A percentile compares a stretch with the other conserved stretches of the same genome.
Conservation (phyloP, 2,888 invertebrate species). For the Lithophane socia region DNA sequence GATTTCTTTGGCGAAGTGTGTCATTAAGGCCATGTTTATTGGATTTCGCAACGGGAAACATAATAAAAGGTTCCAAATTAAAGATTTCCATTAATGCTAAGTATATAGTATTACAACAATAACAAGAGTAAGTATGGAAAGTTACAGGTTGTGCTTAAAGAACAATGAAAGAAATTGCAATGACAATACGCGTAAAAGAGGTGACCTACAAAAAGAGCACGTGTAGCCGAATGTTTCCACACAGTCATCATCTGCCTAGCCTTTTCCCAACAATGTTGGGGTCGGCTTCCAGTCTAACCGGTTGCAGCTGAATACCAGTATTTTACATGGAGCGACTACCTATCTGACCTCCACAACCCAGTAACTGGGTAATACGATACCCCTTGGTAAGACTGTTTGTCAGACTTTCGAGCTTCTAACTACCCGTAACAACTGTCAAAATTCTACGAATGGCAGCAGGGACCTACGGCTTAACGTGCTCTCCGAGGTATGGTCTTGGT, state of each 20-base stretch:
- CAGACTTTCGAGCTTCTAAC: too few species aligned
- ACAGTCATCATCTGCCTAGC: background rate
- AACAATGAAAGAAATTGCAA: constrained; percentile 28
- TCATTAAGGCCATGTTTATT: constrained; percentile 37
- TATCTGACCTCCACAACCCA: too few species aligned
- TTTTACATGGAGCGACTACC: too few species aligned
- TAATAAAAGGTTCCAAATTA: constrained; percentile 37
- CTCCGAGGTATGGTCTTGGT: too few species aligned
- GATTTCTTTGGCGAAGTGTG: constrained; percentile 35
- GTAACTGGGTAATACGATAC: too few species aligned
- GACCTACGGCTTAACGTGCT: too few species aligned
- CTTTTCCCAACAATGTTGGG: too few species aligned
- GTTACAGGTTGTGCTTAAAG: constrained; percentile 8
- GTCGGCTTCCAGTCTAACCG: too few species aligned
- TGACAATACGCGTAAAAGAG: background rate
- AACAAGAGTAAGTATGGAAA: constrained; percentile 23
- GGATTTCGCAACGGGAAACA: constrained; percentile 49
- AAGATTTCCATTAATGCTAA: constrained; percentile 32
- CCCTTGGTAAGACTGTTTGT: too few species aligned
- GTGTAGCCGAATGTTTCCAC: background rate
- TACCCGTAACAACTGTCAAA: too few species aligned
- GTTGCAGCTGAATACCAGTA: too few species aligned
- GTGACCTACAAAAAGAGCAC: constrained; percentile 3
- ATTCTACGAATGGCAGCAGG: too few species aligned
- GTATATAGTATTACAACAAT: constrained; percentile 19